Evolutionary conservation across 2,888 invertebrate genomes (phyloP).

Genomic region (Amphipyra tragopoginis): DNA sequence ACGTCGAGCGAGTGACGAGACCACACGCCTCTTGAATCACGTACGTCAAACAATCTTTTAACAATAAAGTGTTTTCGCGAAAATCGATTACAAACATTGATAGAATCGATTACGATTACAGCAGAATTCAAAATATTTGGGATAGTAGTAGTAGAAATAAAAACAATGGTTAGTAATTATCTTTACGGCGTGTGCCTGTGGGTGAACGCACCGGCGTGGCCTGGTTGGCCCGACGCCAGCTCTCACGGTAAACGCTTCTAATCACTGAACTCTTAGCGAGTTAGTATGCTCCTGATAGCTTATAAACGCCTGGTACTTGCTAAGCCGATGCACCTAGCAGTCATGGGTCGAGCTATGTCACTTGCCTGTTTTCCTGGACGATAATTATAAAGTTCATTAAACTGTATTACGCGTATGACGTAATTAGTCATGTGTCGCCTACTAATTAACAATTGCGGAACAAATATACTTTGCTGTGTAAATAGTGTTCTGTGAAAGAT

Average conservation of each 20-base stretch:
- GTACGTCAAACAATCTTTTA: constrained; percentile 22
- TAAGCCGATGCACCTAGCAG: constrained; percentile 70
- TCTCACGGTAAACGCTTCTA: constrained; percentile 87
- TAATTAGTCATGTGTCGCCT: constrained; percentile 44
- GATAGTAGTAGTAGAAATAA: constrained; percentile 73
- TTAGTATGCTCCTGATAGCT: constrained; percentile 83
- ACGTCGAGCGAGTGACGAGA: constrained; percentile 35
- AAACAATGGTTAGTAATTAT: constrained; percentile 80
- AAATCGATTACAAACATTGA: constrained; percentile 25
- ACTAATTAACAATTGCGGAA: constrained; percentile 44
- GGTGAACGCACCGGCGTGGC: constrained; percentile 87
- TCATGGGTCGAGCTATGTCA: constrained; percentile 56
- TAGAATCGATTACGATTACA: constrained; percentile 17
- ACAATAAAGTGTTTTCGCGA: constrained; percentile 27
- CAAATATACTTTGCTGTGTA: constrained; percentile 20
- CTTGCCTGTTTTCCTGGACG: constrained; percentile 44
- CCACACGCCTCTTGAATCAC: constrained; percentile 36
- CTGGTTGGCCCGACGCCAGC: constrained; percentile 86
- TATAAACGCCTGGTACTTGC: constrained; percentile 84
- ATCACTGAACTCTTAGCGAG: constrained; percentile 81
- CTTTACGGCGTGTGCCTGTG: constrained; percentile 70
- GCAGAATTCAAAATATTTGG: constrained; percentile 57
- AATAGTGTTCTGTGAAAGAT: constrained; percentile 12
- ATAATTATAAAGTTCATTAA: constrained; percentile 60
- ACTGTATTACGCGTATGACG: constrained; percentile 47